Conservation (phyloP, 2,797 vertebrate genomes). For the Champsocephalus esox region DNA sequence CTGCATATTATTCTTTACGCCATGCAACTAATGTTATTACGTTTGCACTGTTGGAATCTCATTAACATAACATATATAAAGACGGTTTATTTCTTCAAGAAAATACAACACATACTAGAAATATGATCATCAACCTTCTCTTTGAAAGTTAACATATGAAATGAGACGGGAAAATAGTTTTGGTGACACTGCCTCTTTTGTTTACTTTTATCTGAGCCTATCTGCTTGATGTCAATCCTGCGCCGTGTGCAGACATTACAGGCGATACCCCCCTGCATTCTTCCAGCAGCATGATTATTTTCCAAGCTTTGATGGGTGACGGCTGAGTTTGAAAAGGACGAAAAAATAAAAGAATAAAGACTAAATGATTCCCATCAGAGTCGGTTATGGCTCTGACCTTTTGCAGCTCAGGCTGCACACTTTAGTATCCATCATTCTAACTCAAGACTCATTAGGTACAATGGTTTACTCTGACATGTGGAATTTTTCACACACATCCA, state of each 20-base stretch:
- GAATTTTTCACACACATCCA: slow-evolving; percentile 72
- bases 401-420: slow-evolving; percentile 47
- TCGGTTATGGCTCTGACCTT: slow-evolving; percentile 75
- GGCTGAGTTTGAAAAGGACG: slow-evolving; percentile 53
- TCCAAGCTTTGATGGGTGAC: slow-evolving; percentile 76
- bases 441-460: slow-evolving; percentile 72
- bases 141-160: slow-evolving; percentile 65
- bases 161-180: slow-evolving; percentile 40
- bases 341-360: slow-evolving; percentile 47
- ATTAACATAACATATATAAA: slow-evolving; percentile 56
- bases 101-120: slow-evolving; percentile 46
- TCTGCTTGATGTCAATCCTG: slow-evolving; percentile 51
- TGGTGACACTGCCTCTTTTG: slow-evolving; percentile 69
- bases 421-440: slow-evolving; percentile 70
- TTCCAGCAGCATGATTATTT: slow-evolving; percentile 68
- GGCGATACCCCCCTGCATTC: slow-evolving; percentile 61
- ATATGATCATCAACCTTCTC: slow-evolving; percentile 49
- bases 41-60: slow-evolving; percentile 38
- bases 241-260: slow-evolving; percentile 29
- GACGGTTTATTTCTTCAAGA: slow-evolving; percentile 47
- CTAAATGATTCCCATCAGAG: slow-evolving; percentile 66
- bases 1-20: slow-evolving; percentile 21
- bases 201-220: slow-evolving; percentile 65
- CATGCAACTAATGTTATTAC: slow-evolving; percentile 14
- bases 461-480: slow-evolving; percentile 69